A percentile compares a stretch with the other conserved stretches of the same genome.
phyloP scores from a whole-genome alignment of 2,888 invertebrate genomes.

The Bimastos eiseni region DNA sequence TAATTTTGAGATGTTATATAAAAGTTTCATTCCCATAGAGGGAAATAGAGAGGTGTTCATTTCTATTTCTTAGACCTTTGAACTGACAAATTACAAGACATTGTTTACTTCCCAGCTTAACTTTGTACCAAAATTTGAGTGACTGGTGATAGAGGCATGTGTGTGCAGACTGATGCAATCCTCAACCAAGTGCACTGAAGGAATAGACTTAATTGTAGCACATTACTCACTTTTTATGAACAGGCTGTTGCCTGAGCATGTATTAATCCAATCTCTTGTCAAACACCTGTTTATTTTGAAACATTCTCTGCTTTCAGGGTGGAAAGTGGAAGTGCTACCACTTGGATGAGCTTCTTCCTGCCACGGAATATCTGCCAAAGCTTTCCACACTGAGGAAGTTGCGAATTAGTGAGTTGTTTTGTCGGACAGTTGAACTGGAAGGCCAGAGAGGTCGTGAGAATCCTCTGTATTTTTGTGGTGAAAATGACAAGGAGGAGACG shows the following conservation, averaged over 20 bases:
- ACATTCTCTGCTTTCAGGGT: conserved; percentile 17
- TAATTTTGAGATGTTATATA: no score
- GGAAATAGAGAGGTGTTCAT: no score
- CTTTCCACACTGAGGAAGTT: conserved; percentile 33
- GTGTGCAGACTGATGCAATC: no score
- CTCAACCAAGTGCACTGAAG: no score
- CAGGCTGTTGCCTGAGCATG: neutral
- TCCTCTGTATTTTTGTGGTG: neutral
- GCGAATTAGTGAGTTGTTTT: conserved; percentile 33
- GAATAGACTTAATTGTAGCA: no score
- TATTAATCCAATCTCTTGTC: neutral
- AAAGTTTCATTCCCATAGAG: no score
- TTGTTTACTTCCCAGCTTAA: no score
- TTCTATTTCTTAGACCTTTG: no score
- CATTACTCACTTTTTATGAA: neutral
- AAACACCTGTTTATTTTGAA: neutral
- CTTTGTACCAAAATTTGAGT: no score
- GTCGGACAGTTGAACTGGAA: neutral
- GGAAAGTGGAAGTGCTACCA: conserved; percentile 53
- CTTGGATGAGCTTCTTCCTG: conserved; percentile 50
- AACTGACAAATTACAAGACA: no score
- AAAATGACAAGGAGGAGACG: neutral
- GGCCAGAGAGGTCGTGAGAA: neutral
- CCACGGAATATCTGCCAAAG: conserved; percentile 30
- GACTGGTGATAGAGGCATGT: no score